Base-by-base conservation (phyloP, 2,888 invertebrate species). In the Polylopha cassiicola region DNA sequence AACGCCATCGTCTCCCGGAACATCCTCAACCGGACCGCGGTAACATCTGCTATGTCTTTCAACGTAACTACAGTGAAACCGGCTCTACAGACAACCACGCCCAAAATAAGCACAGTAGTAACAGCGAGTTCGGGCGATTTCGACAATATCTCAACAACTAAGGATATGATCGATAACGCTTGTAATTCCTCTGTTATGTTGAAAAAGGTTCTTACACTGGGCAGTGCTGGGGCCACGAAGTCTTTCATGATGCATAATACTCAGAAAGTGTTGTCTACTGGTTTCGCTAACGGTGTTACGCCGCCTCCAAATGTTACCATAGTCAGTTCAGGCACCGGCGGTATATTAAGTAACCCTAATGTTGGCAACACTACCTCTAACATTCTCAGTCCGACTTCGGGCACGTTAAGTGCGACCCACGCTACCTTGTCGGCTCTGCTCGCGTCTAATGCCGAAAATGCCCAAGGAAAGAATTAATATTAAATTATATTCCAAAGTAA, bases 171-270 rank as follows among this genome's bases (percentile, higher is more conserved):
- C 10, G 86, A 86, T 37, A 86, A 84, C 43, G 80, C 85, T 0
- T 85, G 86, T 48, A 85, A 84, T 44, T 86, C 86, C 0, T 86
- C 86, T 2, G 77, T 86, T 4, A 86, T 86, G 86, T 53, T 87
- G 45, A 87, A 87, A 47, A 85, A 87, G 48, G 86, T 87, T 0
- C 58, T 87, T 1, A 87, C 86, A 21, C 53, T 87, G 21, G 86
- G 86, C 29, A 85, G 85, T 30, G 64, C 84, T 0, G 85, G 82
- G 0, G 73, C 76, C 0, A 58, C 78, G 2, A 87, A 86, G 43
- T 85, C 86, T 0, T 87, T 84, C 42, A 76, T 86, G 74, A 85
- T 86, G 85, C 85, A 84, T 39, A 85, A 84, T 43, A 84, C 84
- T 2, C 85, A 86, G 48, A 86, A 86, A 47, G 78, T 85, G 8